These are phyloP conservation scores for Nyctibius bracteatus DNA, from an alignment of 2,113 vertebrate genomes.

Conservation along the genomic window DNA sequence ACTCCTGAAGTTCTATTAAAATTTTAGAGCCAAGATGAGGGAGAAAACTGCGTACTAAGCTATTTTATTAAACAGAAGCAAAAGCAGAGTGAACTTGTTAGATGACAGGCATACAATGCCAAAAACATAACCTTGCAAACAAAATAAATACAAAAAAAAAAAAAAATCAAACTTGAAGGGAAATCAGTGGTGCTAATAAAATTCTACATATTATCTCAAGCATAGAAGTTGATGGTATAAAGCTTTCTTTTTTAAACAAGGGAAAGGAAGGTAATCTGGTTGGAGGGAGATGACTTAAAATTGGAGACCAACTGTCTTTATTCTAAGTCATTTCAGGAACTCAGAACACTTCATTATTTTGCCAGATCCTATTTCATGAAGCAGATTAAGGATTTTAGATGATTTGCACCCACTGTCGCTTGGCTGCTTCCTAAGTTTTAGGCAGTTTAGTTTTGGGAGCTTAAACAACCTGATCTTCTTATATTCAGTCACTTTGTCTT, in stretches of 20 bases:
- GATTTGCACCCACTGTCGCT: background rate
- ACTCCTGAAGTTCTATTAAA: background rate
- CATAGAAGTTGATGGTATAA: background rate
- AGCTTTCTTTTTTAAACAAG: background rate
- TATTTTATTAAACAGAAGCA: background rate
- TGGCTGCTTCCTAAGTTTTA: constrained; percentile 27
- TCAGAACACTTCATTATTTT: background rate
- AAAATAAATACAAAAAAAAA: background rate
- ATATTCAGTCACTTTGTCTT: constrained; percentile 8
- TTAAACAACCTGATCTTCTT: constrained; percentile 40
- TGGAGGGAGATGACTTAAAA: background rate
- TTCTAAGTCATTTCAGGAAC: background rate
- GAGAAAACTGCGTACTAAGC: background rate
- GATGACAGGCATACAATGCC: background rate
- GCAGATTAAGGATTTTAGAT: constrained; percentile 21
- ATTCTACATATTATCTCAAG: background rate
- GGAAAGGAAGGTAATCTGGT: background rate
- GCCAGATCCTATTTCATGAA: background rate
- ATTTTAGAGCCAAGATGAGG: background rate
- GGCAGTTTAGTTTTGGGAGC: background rate
- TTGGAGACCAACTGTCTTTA: background rate
- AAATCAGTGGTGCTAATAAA: background rate
- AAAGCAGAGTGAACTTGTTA: background rate
- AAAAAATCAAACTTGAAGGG: background rate
- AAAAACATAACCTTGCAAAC: background rate